Base-by-base conservation (phyloP, 2,797 vertebrate genomes). In the Acanthurus lineatus region DNA sequence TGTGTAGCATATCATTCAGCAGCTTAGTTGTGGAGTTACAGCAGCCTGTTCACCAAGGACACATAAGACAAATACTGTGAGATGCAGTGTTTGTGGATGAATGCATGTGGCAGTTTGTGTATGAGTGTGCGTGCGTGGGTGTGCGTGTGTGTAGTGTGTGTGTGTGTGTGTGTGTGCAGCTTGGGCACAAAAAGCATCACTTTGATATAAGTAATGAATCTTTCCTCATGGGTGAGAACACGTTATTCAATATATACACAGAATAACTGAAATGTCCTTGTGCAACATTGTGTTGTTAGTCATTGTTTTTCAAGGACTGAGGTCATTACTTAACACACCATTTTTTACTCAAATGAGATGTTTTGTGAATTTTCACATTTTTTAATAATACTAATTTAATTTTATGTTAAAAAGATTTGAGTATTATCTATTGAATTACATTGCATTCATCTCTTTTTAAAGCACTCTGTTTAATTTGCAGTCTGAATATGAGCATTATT, bases 41-140 rank as follows among this genome's bases (percentile, higher is more conserved):
- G 49, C 56, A 45, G 49, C 62, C 53, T 62, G 15, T 56, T 81
- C 49, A 59, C 61, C 70, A 82, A 81, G 69, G 58, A 63, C 70
- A 1, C 45, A 17, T 6, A 40, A 63, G 49, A 76, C 53, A 75
- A 74, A 72, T 45, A 72, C 5, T 51, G 44, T 67, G 42, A 70
- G 52, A 42, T 74, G 48, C 61, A 56, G 32, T 25, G 35, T 76
- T 54, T 76, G 56, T 44, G 9, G 32, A 32, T 47, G 59, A 15
- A 48, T 77, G 48, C 4, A 28, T 22, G 9, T 40, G 38, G 25
- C 25, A 25, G 25, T 25, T 25, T 44, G 20, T 12, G 47, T 62
- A 48, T 59, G 20, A 28, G 10, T 63, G 38, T 40, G 48, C 22
- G 17, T 45, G 28, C 52, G 17, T 45, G 28, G 52, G 19, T 53